A percentile compares a stretch with the other conserved stretches of the same genome.
Evolutionary conservation across 2,888 invertebrate genomes (phyloP).

Genomic region (Aleiodes leptofemur): DNA sequence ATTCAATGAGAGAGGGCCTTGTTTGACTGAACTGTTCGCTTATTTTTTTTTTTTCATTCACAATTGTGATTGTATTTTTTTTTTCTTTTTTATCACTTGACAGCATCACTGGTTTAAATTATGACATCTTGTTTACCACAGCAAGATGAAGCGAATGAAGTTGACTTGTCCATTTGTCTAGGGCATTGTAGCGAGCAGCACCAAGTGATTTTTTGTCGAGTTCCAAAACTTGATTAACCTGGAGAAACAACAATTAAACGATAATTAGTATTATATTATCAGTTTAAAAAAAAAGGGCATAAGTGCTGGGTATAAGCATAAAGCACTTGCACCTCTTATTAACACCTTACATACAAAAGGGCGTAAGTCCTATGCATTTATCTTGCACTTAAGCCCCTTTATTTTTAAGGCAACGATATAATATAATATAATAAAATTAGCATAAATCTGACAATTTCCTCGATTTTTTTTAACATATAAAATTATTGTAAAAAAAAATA

Average conservation of each 20-base stretch:
- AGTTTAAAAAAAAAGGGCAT: no score
- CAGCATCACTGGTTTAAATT: constrained; percentile 62
- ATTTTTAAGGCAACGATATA: no score
- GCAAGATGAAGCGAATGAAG: constrained; percentile 91
- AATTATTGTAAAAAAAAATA: no score
- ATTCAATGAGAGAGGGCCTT: background rate
- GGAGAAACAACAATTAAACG: constrained; percentile 51
- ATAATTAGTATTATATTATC: no score
- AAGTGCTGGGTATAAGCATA: no score
- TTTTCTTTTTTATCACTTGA: constrained; percentile 50
- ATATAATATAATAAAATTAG: no score
- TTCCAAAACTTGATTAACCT: constrained; percentile 94
- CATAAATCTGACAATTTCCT: no score
- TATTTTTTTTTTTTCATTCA: background rate
- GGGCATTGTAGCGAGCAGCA: constrained; percentile 91
- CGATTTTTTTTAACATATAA: no score
- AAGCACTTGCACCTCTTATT: no score
- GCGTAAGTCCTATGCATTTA: no score
- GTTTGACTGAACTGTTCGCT: background rate
- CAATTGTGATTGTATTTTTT: constrained; percentile 12
- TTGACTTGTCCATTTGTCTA: constrained; percentile 98
- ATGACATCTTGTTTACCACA: constrained; percentile 95
- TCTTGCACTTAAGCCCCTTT: no score
- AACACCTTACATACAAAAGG: no score
- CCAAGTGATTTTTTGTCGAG: constrained; percentile 87